Evolutionary conservation across 2,888 invertebrate species (phyloP).

Genomic region (Alviniconcha strummeri): DNA sequence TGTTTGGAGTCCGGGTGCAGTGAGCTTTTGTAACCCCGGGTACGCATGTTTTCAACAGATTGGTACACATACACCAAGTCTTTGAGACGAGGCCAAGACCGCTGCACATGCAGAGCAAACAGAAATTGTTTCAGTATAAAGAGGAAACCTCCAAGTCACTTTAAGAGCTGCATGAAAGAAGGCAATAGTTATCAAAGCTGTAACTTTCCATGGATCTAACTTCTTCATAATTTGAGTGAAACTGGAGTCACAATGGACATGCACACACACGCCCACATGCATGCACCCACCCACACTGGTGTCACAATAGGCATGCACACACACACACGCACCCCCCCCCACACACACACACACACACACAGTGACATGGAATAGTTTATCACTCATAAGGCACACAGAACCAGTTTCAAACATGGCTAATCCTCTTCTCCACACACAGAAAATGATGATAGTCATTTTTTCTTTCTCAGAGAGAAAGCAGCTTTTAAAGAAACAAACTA

Average conservation of each 20-base stretch:
- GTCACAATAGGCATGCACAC: no score
- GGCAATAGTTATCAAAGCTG: no score
- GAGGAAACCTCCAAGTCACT: no score
- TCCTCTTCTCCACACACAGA: background rate
- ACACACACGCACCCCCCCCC: no score
- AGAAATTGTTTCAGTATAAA: no score
- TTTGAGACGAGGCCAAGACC: constrained; percentile 40
- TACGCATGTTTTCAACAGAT: constrained; percentile 30
- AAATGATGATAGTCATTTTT: background rate
- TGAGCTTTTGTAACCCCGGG: background rate
- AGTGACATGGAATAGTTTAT: background rate
- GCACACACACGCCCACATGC: background rate
- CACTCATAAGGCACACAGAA: background rate
- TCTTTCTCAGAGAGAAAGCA: background rate
- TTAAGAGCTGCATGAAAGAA: no score
- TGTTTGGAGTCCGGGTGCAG: background rate
- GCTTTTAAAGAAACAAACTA: background rate
- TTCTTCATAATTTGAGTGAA: no score
- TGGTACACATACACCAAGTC: constrained; percentile 37
- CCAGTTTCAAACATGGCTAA: no score
- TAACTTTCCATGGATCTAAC: no score
- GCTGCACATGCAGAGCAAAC: constrained; percentile 25
- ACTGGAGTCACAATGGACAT: background rate
- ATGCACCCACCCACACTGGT: no score
- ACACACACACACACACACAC: background rate